Evolutionary conservation across 2,888 invertebrate genomes (phyloP).

Genomic region (Tenthredo scrophulariae): DNA sequence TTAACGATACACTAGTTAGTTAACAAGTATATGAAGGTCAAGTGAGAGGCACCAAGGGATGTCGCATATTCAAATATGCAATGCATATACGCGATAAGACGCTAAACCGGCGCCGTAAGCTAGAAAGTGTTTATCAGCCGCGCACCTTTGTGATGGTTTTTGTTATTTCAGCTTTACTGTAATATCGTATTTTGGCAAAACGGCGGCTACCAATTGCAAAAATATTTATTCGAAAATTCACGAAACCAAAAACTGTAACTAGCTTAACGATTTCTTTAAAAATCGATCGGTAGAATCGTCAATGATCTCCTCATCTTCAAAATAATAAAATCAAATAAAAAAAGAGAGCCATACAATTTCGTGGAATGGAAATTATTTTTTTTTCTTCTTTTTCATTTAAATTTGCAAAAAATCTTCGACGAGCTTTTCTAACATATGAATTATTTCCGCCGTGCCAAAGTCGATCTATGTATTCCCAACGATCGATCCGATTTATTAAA

Average conservation of each 20-base stretch:
- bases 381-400: background rate
- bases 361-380: background rate
- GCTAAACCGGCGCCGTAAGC: background rate
- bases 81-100: slow-evolving; percentile 12
- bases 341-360: background rate
- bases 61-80: background rate
- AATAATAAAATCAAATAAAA: background rate
- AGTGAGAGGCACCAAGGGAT: slow-evolving; percentile 49
- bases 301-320: background rate
- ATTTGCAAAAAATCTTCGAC: background rate
- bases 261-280: background rate
- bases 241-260: background rate
- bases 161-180: background rate
- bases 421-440: background rate
- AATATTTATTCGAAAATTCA: background rate
- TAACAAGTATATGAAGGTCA: background rate
- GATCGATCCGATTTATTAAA: slow-evolving; percentile 16
- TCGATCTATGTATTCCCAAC: slow-evolving; percentile 10
- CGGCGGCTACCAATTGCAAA: background rate
- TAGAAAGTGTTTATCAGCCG: slow-evolving; percentile 7
- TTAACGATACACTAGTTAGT: slow-evolving; percentile 15
- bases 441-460: background rate
- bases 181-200: background rate
- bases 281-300: background rate
- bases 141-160: slow-evolving; percentile 1